phyloP scores from a whole-genome alignment of 2,113 vertebrate genomes.

The Psittacara wagleri region DNA sequence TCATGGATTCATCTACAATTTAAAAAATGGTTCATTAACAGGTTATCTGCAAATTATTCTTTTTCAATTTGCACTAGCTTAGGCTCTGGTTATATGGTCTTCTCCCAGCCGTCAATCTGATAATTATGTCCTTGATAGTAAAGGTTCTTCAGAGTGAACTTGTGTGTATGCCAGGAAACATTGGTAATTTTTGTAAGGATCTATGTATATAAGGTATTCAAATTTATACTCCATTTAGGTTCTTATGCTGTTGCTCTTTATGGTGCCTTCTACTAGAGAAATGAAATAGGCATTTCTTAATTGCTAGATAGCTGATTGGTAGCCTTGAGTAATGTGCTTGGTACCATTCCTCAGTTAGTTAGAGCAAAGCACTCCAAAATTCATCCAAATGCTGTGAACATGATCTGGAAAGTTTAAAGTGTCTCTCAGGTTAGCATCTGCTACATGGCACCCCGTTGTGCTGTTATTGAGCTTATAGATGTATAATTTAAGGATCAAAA shows the following conservation, averaged over 20 bases:
- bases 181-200: neutral
- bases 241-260: neutral
- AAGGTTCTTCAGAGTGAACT: neutral
- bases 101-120: neutral
- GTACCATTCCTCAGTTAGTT: neutral
- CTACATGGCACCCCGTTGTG: neutral
- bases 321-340: neutral
- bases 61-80: neutral
- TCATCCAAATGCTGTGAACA: neutral
- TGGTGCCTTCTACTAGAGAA: neutral
- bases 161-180: neutral
- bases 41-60: conserved; percentile 5
- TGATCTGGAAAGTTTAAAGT: conserved; percentile 27
- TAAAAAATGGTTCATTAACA: neutral
- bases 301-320: neutral
- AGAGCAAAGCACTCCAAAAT: conserved; percentile 14
- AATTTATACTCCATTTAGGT: neutral
- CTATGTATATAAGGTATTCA: neutral
- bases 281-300: neutral
- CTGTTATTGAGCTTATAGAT: neutral
- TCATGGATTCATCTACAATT: conserved; percentile 43
- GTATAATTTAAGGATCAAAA: conserved; percentile 28
- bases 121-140: neutral
- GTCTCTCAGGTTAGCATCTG: conserved; percentile 29
- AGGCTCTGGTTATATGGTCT: neutral